These are phyloP conservation scores for Apteryx mantelli DNA, from an alignment of 2,113 vertebrate genomes.

Conservation along the genomic window DNA sequence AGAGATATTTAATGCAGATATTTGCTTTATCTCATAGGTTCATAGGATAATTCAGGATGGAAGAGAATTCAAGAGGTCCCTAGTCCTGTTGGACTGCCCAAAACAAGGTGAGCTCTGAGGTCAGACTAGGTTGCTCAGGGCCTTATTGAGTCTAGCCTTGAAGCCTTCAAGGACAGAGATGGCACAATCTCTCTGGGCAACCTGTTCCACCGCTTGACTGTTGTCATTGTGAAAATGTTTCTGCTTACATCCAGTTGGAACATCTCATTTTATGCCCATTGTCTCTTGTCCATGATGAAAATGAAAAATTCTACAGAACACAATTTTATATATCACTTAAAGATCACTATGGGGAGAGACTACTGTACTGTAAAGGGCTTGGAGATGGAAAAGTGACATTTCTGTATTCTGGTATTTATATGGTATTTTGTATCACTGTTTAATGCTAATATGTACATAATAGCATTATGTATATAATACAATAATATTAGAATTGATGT, in stretches of 20 bases:
- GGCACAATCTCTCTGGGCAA: neutral
- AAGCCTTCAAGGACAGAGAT: neutral
- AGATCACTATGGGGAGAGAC: neutral
- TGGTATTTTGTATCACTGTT: neutral
- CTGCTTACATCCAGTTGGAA: neutral
- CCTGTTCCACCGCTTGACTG: neutral
- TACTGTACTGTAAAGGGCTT: neutral
- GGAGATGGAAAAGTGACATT: neutral
- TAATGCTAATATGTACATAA: neutral
- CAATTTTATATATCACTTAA: neutral
- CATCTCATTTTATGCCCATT: neutral
- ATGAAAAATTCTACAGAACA: neutral
- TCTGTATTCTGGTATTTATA: neutral
- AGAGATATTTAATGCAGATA: neutral
- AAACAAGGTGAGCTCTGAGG: neutral
- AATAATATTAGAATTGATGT: neutral
- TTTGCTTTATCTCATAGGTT: neutral
- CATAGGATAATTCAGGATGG: neutral
- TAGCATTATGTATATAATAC: neutral
- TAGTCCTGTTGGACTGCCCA: neutral
- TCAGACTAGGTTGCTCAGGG: neutral
- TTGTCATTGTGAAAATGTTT: neutral
- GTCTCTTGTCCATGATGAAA: neutral
- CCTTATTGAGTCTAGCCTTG: neutral
- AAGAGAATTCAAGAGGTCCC: neutral